Base-by-base conservation (phyloP, 2,888 invertebrate species). In the Pegoplata infirma region DNA sequence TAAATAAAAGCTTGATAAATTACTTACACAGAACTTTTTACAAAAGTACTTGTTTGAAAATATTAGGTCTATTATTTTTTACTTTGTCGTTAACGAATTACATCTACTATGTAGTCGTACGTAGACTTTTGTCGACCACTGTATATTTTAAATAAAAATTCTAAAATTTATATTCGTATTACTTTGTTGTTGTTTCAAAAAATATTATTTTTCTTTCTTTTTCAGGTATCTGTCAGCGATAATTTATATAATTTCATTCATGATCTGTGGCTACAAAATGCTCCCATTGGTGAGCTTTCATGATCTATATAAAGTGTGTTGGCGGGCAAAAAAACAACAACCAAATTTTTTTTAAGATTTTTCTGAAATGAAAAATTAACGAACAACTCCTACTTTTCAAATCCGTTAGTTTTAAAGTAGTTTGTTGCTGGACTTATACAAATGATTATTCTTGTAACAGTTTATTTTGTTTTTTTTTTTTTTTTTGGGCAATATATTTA, bases 241-340 rank as follows among this genome's bases (percentile, higher is more conserved):
- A 92, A 94, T 82, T 92, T 99, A 67, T 99, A 98, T 91, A 94
- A 92, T 83, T 99, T 97, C 88, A 96, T 99, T 82, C 98, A 99
- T 87, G 95, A 97, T 85, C 90, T 98, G 87, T 99, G 99, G 99
- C 93, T 99, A 44, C 94, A 97, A 88, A 98, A 97, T 90, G 98
- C 98, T 23, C 99, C 99, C 0, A 98, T 99, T 84, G 98, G 98
- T 58, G 98, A 98, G 90, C 91, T 99, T 25, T 97, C 95, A 88
- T 97, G 94, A 95, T 90, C 89, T 83, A 88, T 90, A 88, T 89
- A 90, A 89, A 69, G 7, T n/a, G 7, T n/a, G n/a, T 63, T 36
- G 63, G 49, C n/a, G 7, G 14, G 25, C 10, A 28, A 63, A 10
- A 40, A 40, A 40, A 40, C n/a, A n/a, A 40, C 32, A 32, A 32